Evolutionary conservation across 2,888 invertebrate species (phyloP).

Genomic region (Cantharis nigra): DNA sequence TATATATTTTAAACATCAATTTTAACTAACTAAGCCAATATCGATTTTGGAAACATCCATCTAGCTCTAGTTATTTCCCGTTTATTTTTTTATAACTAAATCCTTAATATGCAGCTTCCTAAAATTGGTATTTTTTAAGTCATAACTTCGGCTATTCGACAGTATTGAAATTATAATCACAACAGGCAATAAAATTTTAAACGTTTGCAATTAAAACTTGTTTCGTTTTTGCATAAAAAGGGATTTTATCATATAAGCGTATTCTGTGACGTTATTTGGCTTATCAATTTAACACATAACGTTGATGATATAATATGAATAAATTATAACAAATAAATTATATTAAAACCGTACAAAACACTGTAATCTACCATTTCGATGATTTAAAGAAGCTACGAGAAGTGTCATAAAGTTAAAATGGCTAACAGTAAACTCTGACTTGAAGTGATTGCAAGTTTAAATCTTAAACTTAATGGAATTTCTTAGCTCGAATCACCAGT

Average conservation of each 20-base stretch:
- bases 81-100: not conserved
- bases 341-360: not conserved
- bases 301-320: not conserved
- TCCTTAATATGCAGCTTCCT: not conserved
- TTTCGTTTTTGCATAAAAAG: not conserved
- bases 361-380: not conserved
- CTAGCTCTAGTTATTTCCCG: not conserved
- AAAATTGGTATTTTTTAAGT: not conserved
- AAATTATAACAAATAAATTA: not conserved
- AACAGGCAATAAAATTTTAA: not conserved
- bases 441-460: too few relatives aligned
- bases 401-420: too few relatives aligned
- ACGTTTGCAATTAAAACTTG: not conserved
- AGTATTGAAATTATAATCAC: not conserved
- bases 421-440: too few relatives aligned
- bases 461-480: too few relatives aligned
- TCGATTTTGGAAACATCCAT: too few relatives aligned
- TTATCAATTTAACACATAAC: not conserved
- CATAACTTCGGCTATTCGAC: not conserved
- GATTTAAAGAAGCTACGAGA: not conserved
- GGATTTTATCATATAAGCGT: not conserved
- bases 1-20: too few relatives aligned
- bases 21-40: too few relatives aligned
- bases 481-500: too few relatives aligned
- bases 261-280: not conserved